Evolutionary conservation across 2,888 invertebrate genomes (phyloP).

Genomic region (Agriopis leucophaearia): DNA sequence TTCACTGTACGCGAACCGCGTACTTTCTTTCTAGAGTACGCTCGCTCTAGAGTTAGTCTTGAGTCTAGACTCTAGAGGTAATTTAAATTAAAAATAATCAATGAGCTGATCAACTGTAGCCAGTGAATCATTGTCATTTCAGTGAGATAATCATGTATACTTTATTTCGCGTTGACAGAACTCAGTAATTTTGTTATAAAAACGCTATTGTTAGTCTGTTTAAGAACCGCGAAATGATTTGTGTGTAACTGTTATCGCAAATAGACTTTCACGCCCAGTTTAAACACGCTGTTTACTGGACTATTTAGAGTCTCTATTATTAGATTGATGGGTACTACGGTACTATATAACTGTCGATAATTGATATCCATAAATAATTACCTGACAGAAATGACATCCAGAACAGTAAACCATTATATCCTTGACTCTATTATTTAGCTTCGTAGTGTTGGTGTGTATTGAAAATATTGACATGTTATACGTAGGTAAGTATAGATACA

Average conservation of each 20-base stretch:
- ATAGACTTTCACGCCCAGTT: constrained; percentile 12
- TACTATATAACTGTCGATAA: background rate
- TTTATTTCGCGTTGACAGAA: constrained; percentile 17
- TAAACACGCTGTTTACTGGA: background rate
- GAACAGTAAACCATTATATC: background rate
- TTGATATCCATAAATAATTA: constrained; percentile 4
- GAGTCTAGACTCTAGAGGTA: no score
- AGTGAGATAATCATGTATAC: constrained; percentile 7
- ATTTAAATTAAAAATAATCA: background rate
- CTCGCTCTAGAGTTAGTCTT: no score
- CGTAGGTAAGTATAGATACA: background rate
- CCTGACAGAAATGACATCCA: background rate
- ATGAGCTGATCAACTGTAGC: background rate
- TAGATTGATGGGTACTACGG: background rate
- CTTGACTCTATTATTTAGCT: background rate
- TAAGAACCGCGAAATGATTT: constrained; percentile 11
- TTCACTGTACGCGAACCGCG: no score
- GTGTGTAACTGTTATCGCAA: constrained; percentile 11
- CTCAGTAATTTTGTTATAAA: constrained; percentile 7
- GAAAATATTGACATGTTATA: background rate
- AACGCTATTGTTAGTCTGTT: constrained; percentile 19
- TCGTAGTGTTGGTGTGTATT: background rate
- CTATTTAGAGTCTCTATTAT: background rate
- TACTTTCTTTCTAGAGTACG: no score
- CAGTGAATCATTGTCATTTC: background rate